Conservation (phyloP, 2,888 invertebrate species). For the Pomacea canaliculata region DNA sequence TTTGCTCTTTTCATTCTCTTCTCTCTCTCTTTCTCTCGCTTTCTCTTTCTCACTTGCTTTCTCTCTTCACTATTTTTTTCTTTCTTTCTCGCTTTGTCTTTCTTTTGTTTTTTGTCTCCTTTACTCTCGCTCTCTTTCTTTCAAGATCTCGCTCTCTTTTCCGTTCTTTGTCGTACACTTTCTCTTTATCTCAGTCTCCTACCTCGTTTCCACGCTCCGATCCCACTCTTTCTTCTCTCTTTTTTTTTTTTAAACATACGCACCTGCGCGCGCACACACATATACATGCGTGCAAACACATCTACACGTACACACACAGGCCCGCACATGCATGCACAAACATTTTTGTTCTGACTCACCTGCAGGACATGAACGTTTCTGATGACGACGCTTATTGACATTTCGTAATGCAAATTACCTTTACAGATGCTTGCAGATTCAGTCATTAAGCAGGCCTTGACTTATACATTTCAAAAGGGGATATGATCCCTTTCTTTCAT, state of each 20-base stretch:
- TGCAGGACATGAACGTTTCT: too few relatives aligned
- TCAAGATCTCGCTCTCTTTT: neutral
- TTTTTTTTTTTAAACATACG: neutral
- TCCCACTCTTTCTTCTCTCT: too few relatives aligned
- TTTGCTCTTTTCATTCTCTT: neutral
- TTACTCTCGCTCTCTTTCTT: neutral
- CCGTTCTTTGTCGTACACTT: neutral
- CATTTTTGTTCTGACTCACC: too few relatives aligned
- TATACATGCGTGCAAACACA: neutral
- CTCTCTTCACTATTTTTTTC: neutral
- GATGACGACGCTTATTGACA: too few relatives aligned
- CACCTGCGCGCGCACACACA: neutral
- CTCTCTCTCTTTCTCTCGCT: neutral
- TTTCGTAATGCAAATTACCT: too few relatives aligned
- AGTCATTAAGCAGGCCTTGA: too few relatives aligned
- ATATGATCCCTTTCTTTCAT: too few relatives aligned
- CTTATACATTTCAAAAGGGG: too few relatives aligned
- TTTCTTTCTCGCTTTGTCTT: neutral
- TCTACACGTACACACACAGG: neutral
- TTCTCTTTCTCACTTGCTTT: neutral
- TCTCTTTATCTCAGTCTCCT: too few relatives aligned
- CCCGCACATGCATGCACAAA: conserved; percentile 3
- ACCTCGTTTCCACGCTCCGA: too few relatives aligned
- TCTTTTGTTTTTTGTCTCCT: neutral
- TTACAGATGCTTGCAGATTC: too few relatives aligned